phyloP scores from a whole-genome alignment of 2,888 invertebrate genomes.

The Philonicus albiceps region DNA sequence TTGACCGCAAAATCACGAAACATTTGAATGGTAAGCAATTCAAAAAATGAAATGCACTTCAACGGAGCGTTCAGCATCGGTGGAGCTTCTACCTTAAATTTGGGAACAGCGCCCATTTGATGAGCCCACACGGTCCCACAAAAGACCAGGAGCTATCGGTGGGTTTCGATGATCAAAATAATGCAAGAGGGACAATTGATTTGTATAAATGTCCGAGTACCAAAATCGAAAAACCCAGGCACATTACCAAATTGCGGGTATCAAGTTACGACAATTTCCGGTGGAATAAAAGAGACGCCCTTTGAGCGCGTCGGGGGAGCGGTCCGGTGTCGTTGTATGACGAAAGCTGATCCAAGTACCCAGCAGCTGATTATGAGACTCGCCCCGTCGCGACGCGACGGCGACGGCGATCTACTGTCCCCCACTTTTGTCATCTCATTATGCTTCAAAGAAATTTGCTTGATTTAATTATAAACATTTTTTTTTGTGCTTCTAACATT shows the following conservation, averaged over 20 bases:
- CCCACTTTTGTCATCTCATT: neutral
- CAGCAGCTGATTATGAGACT: neutral
- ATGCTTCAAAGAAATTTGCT: neutral
- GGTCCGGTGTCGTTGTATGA: neutral
- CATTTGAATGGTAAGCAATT: neutral
- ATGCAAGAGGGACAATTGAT: neutral
- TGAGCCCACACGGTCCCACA: neutral
- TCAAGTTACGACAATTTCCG: conserved; percentile 10
- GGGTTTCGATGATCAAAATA: neutral
- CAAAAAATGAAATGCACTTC: neutral
- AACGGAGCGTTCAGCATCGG: neutral
- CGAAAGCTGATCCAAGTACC: neutral
- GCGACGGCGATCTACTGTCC: neutral
- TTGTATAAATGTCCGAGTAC: neutral
- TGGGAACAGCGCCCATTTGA: neutral
- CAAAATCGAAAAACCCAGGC: neutral
- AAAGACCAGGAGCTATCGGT: neutral
- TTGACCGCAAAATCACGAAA: neutral
- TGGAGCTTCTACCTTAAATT: neutral
- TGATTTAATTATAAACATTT: neutral
- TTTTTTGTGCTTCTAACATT: neutral
- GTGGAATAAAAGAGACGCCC: neutral
- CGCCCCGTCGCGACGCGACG: neutral
- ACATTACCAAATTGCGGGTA: neutral
- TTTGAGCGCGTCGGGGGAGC: neutral